These are phyloP conservation scores for Hoplodrina blanda DNA, from an alignment of 2,888 invertebrate genomes.

Conservation along the genomic window DNA sequence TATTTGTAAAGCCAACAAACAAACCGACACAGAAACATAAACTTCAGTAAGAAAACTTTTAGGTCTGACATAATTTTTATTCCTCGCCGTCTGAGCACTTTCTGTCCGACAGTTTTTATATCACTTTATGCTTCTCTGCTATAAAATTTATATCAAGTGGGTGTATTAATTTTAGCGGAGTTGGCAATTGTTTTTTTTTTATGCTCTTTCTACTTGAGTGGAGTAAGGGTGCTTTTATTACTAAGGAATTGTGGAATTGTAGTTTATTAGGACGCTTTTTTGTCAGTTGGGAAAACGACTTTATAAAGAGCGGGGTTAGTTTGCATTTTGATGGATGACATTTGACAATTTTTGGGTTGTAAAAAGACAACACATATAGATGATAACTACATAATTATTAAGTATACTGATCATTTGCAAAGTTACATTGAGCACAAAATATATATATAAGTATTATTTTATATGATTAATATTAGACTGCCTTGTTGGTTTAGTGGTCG, in stretches of 20 bases:
- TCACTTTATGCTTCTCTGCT: constrained; percentile 10
- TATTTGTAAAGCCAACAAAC: not conserved
- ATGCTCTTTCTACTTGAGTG: not conserved
- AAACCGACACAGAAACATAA: constrained; percentile 1
- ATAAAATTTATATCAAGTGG: constrained; percentile 46
- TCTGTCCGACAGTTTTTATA: constrained; percentile 37
- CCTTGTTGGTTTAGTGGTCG: no score
- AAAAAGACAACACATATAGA: no score
- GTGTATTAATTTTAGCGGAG: constrained; percentile 45
- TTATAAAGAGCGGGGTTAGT: not conserved
- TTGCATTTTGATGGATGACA: no score
- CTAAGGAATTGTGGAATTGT: constrained; percentile 15
- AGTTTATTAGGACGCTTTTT: constrained; percentile 25
- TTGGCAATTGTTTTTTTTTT: constrained; percentile 44
- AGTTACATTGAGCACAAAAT: no score
- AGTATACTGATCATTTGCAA: no score
- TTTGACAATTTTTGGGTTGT: no score
- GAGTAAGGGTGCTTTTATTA: constrained; percentile 27
- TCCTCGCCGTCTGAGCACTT: constrained; percentile 29
- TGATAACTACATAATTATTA: no score
- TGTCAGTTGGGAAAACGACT: constrained; percentile 1
- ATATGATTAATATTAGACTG: no score
- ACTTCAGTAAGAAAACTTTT: constrained; percentile 22
- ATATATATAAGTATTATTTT: no score
- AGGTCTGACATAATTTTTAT: constrained; percentile 23